Percentiles rank a stretch among this genome's conserved stretches.
Evolutionary conservation across 1,140 invertebrate genomes (phyloP).

Genomic region (Pararge aegeria): DNA sequence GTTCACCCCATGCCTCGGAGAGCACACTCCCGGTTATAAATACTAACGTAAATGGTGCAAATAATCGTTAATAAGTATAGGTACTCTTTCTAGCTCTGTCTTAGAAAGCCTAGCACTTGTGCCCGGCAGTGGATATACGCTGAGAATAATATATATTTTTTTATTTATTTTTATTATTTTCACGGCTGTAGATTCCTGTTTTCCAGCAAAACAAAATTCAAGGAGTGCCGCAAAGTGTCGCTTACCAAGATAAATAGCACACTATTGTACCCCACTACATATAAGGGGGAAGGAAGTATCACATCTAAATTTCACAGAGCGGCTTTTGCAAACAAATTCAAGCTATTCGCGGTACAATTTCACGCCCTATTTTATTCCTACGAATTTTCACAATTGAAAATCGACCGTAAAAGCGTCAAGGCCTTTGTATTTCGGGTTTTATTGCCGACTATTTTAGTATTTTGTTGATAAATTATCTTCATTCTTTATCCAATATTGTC

Average conservation of each 20-base stretch:
- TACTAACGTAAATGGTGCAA: too few species aligned
- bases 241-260: constrained; percentile 48
- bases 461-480: constrained; percentile 45
- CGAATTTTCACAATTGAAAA: constrained; percentile 68
- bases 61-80: too few species aligned
- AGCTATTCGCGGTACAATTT: constrained; percentile 63
- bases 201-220: background rate
- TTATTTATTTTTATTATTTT: background rate
- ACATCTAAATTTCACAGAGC: constrained; percentile 58
- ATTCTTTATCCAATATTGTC: constrained; percentile 51
- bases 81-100: too few species aligned
- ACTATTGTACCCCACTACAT: constrained; percentile 37
- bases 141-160: too few species aligned
- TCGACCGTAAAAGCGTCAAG: constrained; percentile 46
- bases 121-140: too few species aligned
- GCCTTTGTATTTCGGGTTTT: constrained; percentile 55
- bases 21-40: too few species aligned
- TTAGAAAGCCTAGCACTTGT: too few species aligned
- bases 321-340: constrained; percentile 66
- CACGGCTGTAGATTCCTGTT: background rate
- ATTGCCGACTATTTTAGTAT: constrained; percentile 51
- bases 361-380: constrained; percentile 69
- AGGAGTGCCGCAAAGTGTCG: constrained; percentile 17
- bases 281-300: constrained; percentile 43
- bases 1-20: too few species aligned